Evolutionary conservation across 2,113 vertebrate genomes (phyloP), one percentile per base, ranked within the genome.

Genomic region (Balaeniceps rex): DNA sequence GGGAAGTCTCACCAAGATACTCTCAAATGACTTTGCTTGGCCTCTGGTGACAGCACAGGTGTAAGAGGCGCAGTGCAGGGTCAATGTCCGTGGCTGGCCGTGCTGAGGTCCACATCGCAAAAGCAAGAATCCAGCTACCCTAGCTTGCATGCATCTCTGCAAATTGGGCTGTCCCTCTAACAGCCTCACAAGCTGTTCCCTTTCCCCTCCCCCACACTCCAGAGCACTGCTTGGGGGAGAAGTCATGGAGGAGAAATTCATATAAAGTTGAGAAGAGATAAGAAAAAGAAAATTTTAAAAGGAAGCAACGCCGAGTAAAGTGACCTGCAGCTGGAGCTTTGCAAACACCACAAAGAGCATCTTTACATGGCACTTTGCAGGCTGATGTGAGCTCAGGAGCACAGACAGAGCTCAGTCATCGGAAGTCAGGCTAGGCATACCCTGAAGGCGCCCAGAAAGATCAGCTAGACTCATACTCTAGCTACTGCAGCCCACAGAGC

Each of bases 31-130:
- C 15, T 92, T 61, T 74, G 49, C 54, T n/a, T 57, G 46, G 36
- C 36, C 17, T 66, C 58, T 61, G 34, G 46, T 34, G 34, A 69
- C 68, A 91, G 34, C 31, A 83, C 69, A 77, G 46, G 40, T 44
- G 24, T 31, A 52, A 23, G 33, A 65, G 52, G 52, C 7, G 4
- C 42, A 82, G 31, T 1, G 11, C 2, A 2, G 22, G 26, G 18
- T 38, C 57, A 42, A 31, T 2, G 14, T 29, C 58, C 40, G 22
- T 5, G 8, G 63, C 64, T 66, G 57, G 64, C 11, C 6, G 16
- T 3, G 33, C 65, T 23, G 15, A 71, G 36, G 38, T 63, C 52
- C 21, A 36, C 23, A 33, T 7, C 0, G 0, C 3, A 5, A 79
- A 28, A 80, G 47, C 61, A 64, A 57, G 57, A 86, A 86, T 38